Evolutionary conservation across 2,888 invertebrate genomes (phyloP).

Genomic region (Epinotia demarniana): DNA sequence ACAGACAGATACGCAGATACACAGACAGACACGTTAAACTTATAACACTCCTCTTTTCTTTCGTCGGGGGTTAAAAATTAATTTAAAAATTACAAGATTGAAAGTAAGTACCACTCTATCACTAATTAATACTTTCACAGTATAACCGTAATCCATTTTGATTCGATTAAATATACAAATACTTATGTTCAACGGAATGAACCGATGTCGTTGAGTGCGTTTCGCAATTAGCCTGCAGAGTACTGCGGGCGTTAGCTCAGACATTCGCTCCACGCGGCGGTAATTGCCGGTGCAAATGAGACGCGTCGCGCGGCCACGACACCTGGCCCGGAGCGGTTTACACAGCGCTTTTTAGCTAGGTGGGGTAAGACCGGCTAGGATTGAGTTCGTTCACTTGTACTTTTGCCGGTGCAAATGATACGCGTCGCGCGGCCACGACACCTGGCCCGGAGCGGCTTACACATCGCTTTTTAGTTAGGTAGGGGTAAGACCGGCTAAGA

Average conservation of each 20-base stretch:
- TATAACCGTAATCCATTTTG: neutral
- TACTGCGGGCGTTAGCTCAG: conserved; percentile 24
- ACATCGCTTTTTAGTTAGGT: neutral
- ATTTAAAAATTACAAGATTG: too few relatives aligned
- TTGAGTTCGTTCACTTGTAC: too few relatives aligned
- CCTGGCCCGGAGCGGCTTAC: conserved; percentile 18
- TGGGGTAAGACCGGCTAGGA: too few relatives aligned
- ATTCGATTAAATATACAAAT: neutral
- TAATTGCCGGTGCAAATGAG: conserved; percentile 41
- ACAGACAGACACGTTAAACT: too few relatives aligned
- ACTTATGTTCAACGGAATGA: neutral
- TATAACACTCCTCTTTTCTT: too few relatives aligned
- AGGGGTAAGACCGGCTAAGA: too few relatives aligned
- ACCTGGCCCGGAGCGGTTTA: conserved; percentile 17
- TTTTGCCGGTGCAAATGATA: conserved; percentile 22
- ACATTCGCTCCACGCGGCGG: conserved; percentile 29
- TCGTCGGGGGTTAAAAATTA: too few relatives aligned
- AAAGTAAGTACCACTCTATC: too few relatives aligned
- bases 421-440: conserved; percentile 25
- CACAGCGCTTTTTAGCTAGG: neutral
- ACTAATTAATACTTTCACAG: too few relatives aligned
- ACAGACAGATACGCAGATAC: too few relatives aligned
- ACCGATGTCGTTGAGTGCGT: neutral
- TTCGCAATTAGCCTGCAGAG: conserved; percentile 1
- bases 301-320: conserved; percentile 37